Base-by-base conservation (phyloP, 1,140 invertebrate genomes). In the Parasteatoda tepidariorum region DNA sequence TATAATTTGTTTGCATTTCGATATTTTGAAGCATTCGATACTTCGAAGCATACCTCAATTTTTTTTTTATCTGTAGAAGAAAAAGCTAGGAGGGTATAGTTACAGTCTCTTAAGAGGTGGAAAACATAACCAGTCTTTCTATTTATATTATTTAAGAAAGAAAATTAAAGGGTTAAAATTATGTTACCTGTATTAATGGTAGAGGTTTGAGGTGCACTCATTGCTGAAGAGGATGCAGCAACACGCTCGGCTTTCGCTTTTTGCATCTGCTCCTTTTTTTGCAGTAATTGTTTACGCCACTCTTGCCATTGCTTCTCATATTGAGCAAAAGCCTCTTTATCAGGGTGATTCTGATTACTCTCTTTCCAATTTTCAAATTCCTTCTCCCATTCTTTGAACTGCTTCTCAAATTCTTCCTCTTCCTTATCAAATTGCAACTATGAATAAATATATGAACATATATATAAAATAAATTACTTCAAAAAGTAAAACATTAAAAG, bases 301-400 rank as follows among this genome's bases (percentile, higher is more conserved):
- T 86, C 82, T 62, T 88, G 86, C 88, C 88, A 90, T 85, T 90
- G 89, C 24, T 87, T 83, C 70, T 89, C 88, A 85, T 89, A 90
- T 66, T 88, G 88, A 13, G 86, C 83, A 85, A 88, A 90, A 73
- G 88, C 89, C 31, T 90, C 88, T 83, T 88, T 87, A 75, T 90
- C 89, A n/a, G 89, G 89, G 83, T 90, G 89, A 85, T 89, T 87
- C 84, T 88, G 87, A 85, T 90, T 90, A 76, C 90, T 87, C 73
- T 88, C 86, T 67, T 88, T 88, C 89, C 89, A 90, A 13, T 88
- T 86, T 84, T 88, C 86, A 85, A 89, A 90, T 74, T 90, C 88
- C 61, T 88, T 85, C 81, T 88, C 89, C 89, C 89, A 90, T 54
- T 89, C 86, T 61, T 83, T 85, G 76, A 89, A 89, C 70, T 90